These are phyloP conservation scores for Porites lobata DNA, from an alignment of 92 coral and sea anemone species.

Conservation along the genomic window DNA sequence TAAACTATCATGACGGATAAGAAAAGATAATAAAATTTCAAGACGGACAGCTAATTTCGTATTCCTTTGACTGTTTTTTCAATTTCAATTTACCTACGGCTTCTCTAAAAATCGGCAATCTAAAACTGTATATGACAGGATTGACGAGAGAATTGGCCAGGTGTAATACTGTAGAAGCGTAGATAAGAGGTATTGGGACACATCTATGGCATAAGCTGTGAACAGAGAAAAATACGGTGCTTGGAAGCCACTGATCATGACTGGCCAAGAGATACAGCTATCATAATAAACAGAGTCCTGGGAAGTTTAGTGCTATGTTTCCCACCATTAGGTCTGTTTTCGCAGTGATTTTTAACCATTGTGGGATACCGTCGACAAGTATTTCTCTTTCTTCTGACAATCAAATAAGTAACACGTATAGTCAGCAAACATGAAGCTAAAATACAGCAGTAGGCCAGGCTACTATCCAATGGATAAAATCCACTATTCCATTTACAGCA, in stretches of 20 bases:
- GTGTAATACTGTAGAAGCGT: too few relatives aligned
- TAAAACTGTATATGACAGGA: conserved; percentile 15
- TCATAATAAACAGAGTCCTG: conserved; percentile 18
- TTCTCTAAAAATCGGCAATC: conserved; percentile 1
- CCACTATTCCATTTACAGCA: too few relatives aligned
- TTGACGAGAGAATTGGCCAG: conserved; percentile 3
- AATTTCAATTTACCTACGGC: neutral
- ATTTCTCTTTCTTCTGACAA: neutral
- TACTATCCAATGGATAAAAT: neutral
- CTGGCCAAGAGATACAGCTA: conserved; percentile 13
- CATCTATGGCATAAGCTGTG: neutral
- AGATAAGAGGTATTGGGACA: neutral
- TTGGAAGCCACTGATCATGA: conserved; percentile 1
- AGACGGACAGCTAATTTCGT: neutral
- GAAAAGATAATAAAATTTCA: neutral
- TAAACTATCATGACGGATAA: too few relatives aligned
- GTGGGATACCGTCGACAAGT: too few relatives aligned
- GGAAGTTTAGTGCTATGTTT: conserved; percentile 2
- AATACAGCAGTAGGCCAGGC: neutral
- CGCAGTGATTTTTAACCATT: too few relatives aligned
- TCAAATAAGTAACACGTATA: conserved; percentile 8
- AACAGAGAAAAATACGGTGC: neutral
- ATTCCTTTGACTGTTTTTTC: neutral
- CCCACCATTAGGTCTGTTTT: neutral
- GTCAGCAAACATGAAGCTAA: neutral